Base-by-base conservation (phyloP, 1,140 invertebrate genomes). In the Aphelenchoides besseyi region DNA sequence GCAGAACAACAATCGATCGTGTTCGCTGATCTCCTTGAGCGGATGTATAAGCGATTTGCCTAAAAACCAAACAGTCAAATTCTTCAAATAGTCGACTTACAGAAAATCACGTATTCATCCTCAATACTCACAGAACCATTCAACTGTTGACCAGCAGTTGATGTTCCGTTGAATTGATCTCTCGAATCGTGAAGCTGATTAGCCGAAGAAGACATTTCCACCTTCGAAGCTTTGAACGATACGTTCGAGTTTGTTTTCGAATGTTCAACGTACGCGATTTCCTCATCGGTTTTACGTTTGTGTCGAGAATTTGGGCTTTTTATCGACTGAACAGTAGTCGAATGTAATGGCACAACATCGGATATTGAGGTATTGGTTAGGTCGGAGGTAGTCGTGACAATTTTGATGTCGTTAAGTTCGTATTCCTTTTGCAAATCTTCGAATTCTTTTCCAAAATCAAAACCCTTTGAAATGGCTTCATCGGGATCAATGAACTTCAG, bases 31-130 rank as follows among this genome's bases (percentile, higher is more conserved):
- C 29, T 66, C 63, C 12, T 29, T 12, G n/a, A 66, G 12, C 12
- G 63, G 63, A 66, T 66, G 63, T 16, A 66, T 35, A 16, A 66
- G 32, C n/a, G 63, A 37, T 18, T 35, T 66, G 36, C 63, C 63
- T 66, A 53, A 1, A 36, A 26, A 16, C 23, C 55, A 33, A 59
- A 59, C 18, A 8, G n/a, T n/a, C n/a, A n/a, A n/a, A n/a, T n/a
- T n/a, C n/a, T n/a, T n/a, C n/a, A 32, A 66, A n/a, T 66, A 16
- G 59, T 12, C 12, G 18, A 35, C 63, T 66, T 53, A 66, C 63
- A 66, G 32, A 41, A 66, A 66, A 29, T 12, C n/a, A 53, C 29
- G 32, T 66, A 66, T 53, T 66, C 63, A 33, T 66, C 63, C 32
- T 59, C 55, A 16, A 29, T 8, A 33, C 32, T 59, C 5, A 33